Evolutionary conservation across 2,888 invertebrate species (phyloP).

Genomic region (Mechanitis mazaeus): DNA sequence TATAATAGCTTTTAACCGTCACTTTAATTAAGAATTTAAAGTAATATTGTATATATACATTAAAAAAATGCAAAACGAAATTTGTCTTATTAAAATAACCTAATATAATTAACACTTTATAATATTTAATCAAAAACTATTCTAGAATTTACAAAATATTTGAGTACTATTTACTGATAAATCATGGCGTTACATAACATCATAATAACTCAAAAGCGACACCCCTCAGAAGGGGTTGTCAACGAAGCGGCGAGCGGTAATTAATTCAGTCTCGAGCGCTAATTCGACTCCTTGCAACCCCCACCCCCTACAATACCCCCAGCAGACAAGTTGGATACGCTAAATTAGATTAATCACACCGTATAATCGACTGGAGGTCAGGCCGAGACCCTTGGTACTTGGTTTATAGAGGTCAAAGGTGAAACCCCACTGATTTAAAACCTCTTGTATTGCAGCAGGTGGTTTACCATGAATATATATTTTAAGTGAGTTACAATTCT

Average conservation of each 20-base stretch:
- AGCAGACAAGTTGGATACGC: conserved; percentile 3
- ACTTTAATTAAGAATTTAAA: no score
- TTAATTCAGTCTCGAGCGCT: conserved; percentile 68
- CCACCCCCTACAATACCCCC: conserved; percentile 20
- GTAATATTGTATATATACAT: no score
- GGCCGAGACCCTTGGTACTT: neutral
- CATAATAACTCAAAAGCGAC: conserved; percentile 21
- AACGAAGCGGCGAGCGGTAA: conserved; percentile 53
- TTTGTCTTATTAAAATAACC: no score
- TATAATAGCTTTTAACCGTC: no score
- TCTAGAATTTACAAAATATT: no score
- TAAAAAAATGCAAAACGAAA: no score
- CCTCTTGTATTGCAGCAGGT: neutral
- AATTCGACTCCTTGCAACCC: conserved; percentile 54
- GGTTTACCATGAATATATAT: no score
- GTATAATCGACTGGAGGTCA: conserved; percentile 5
- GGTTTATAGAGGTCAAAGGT: conserved; percentile 2
- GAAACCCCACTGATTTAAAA: neutral
- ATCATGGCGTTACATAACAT: conserved; percentile 12
- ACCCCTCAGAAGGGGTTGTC: conserved; percentile 48
- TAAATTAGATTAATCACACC: conserved; percentile 4
- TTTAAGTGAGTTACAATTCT: no score
- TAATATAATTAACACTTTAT: no score
- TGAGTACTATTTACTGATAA: neutral
- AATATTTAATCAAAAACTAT: no score